Conservation (phyloP, 2,888 invertebrate genomes). For the Apeira syringaria region DNA sequence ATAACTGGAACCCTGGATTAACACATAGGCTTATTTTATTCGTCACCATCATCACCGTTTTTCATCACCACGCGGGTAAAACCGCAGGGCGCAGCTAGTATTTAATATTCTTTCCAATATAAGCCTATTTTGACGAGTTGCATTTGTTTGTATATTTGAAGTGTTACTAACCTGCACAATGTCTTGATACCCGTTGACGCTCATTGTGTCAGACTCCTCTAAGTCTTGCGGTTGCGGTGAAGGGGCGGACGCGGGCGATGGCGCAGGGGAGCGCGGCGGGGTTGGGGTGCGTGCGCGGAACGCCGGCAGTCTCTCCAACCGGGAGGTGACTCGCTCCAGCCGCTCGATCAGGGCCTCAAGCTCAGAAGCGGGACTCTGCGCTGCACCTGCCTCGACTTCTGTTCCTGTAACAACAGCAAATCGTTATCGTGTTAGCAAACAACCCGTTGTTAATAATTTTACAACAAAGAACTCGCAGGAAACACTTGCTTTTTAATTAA, state of each 20-base stretch:
- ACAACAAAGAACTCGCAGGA: no score
- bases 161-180: slow-evolving; percentile 78
- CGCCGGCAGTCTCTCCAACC: slow-evolving; percentile 85
- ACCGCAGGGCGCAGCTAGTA: no score
- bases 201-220: slow-evolving; percentile 83
- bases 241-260: slow-evolving; percentile 47
- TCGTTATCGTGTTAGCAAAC: no score
- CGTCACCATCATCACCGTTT: no score
- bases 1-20: no score
- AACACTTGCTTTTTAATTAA: no score
- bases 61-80: no score
- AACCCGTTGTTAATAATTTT: no score
- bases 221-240: slow-evolving; percentile 45
- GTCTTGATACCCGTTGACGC: slow-evolving; percentile 89
- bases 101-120: no score
- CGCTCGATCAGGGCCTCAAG: slow-evolving; percentile 88
- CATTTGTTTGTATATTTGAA: no score
- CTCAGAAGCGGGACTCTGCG: slow-evolving; percentile 77
- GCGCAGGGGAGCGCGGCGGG: slow-evolving; percentile 56
- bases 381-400: slow-evolving; percentile 73
- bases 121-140: no score
- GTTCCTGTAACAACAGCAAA: slow-evolving; percentile 52
- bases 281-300: slow-evolving; percentile 54
- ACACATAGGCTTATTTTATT: no score
- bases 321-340: slow-evolving; percentile 88